phyloP scores from a whole-genome alignment of 2,888 invertebrate genomes.

The Petrolisthes cinctipes region DNA sequence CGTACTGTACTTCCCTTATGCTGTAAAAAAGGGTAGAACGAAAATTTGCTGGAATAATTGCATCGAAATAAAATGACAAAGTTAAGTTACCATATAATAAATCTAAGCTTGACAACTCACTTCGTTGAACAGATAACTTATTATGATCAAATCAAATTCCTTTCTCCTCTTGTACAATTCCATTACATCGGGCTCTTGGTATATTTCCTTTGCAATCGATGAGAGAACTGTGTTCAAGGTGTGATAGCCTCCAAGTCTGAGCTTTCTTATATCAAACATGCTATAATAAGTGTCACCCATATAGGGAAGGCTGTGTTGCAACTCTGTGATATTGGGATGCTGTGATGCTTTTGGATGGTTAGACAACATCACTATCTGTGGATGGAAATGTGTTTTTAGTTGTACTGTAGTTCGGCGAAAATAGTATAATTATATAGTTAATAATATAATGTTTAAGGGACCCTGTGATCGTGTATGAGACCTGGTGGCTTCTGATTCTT shows the following conservation, averaged over 20 bases:
- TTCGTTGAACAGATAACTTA: conserved; percentile 45
- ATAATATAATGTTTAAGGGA: too few relatives aligned
- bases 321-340: conserved; percentile 38
- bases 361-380: conserved; percentile 38
- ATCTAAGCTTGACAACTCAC: not conserved
- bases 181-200: conserved; percentile 30
- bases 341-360: conserved; percentile 9
- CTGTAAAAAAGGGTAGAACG: too few relatives aligned
- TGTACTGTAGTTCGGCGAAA: too few relatives aligned
- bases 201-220: conserved; percentile 28
- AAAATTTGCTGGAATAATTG: too few relatives aligned
- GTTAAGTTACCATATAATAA: too few relatives aligned
- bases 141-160: conserved; percentile 47
- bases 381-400: not conserved
- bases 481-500: too few relatives aligned
- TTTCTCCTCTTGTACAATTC: conserved; percentile 45
- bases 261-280: conserved; percentile 38
- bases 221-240: not conserved
- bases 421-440: too few relatives aligned
- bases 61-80: too few relatives aligned
- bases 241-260: not conserved
- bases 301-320: conserved; percentile 31
- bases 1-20: too few relatives aligned
- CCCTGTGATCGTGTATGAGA: too few relatives aligned
- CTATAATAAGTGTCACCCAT: conserved; percentile 6